These are phyloP conservation scores for Drosophila rufa DNA, from an alignment of 1,140 invertebrate genomes.

Conservation along the genomic window DNA sequence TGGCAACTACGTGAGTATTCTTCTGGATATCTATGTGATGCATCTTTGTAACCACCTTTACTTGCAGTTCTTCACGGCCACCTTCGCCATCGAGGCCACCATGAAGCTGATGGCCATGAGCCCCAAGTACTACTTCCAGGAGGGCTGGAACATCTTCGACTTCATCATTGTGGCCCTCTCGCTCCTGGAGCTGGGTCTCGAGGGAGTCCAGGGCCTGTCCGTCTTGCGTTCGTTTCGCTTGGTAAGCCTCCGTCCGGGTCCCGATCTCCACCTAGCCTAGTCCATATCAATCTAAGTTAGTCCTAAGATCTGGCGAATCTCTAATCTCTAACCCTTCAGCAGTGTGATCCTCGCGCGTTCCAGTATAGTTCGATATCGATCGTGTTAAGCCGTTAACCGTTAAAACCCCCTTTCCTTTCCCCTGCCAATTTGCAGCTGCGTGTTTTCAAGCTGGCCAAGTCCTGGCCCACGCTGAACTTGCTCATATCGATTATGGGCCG, in stretches of 20 bases:
- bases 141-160: slow-evolving; percentile 99
- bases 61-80: slow-evolving; percentile 97
- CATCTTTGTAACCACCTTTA: neutral
- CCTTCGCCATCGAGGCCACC: slow-evolving; percentile 98
- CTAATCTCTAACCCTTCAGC: slow-evolving; percentile 21
- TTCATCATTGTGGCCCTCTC: slow-evolving; percentile 99
- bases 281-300: slow-evolving; percentile 18
- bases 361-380: neutral
- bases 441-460: slow-evolving; percentile 99
- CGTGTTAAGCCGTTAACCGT: neutral
- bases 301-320: slow-evolving; percentile 14
- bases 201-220: slow-evolving; percentile 97
- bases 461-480: slow-evolving; percentile 99
- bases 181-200: slow-evolving; percentile 95
- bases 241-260: slow-evolving; percentile 88
- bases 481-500: slow-evolving; percentile 99
- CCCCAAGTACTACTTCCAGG: slow-evolving; percentile 98
- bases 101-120: slow-evolving; percentile 98
- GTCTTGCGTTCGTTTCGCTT: slow-evolving; percentile 98
- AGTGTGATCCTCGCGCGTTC: neutral
- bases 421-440: slow-evolving; percentile 91
- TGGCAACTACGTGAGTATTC: slow-evolving; percentile 96
- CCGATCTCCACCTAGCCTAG: neutral
- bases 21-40: too few relatives aligned
- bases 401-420: slow-evolving; percentile 11